Evolutionary conservation across 1,140 invertebrate species (phyloP).

Genomic region (Anadara kagoshimensis): DNA sequence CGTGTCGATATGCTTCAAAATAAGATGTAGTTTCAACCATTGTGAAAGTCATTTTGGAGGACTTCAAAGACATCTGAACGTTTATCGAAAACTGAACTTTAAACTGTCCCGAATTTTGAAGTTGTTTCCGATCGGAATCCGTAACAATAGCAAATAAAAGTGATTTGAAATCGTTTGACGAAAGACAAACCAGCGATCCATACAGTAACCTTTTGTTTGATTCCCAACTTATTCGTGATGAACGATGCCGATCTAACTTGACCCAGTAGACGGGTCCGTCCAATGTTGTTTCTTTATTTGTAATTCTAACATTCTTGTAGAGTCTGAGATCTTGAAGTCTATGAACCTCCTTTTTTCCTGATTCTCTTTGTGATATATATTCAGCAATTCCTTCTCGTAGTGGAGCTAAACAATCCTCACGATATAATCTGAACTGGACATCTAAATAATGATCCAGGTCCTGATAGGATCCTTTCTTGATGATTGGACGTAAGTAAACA

Average conservation of each 20-base stretch:
- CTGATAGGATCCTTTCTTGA: slow-evolving; percentile 78
- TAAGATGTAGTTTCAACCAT: slow-evolving; percentile 75
- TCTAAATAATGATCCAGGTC: slow-evolving; percentile 84
- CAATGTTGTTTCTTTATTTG: slow-evolving; percentile 4
- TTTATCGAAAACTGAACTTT: slow-evolving; percentile 68
- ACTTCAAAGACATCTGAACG: background rate
- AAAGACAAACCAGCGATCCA: slow-evolving; percentile 83
- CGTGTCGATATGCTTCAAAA: slow-evolving; percentile 75
- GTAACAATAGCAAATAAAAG: slow-evolving; percentile 81
- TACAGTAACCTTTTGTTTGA: slow-evolving; percentile 79
- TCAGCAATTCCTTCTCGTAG: slow-evolving; percentile 67
- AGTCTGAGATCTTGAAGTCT: slow-evolving; percentile 44
- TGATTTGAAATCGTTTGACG: slow-evolving; percentile 79
- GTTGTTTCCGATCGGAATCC: slow-evolving; percentile 73
- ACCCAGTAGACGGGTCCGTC: slow-evolving; percentile 40
- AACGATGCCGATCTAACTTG: slow-evolving; percentile 48
- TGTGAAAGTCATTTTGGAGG: slow-evolving; percentile 37
- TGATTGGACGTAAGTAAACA: slow-evolving; percentile 78
- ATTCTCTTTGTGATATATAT: slow-evolving; percentile 7
- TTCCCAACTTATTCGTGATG: slow-evolving; percentile 59
- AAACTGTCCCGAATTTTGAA: slow-evolving; percentile 29
- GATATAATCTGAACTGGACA: slow-evolving; percentile 83
- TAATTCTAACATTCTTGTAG: slow-evolving; percentile 45
- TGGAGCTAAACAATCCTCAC: slow-evolving; percentile 80
- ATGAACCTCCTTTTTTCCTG: slow-evolving; percentile 1